Base-by-base conservation (phyloP, 2,113 vertebrate species). In the Nothoprocta perdicaria region DNA sequence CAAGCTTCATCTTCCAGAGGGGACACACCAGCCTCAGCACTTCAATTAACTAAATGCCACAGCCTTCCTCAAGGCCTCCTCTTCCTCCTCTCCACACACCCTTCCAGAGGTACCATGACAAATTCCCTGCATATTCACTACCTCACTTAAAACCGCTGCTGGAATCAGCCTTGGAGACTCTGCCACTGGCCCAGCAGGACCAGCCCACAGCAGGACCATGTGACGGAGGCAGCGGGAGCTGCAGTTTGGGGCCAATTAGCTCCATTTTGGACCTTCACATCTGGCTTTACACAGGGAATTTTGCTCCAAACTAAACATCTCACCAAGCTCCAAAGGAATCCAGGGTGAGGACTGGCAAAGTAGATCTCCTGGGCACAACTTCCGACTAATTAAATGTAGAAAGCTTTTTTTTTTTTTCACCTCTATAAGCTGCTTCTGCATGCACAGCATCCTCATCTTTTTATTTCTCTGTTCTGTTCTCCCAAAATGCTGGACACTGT, bases 391-490 rank as follows among this genome's bases (percentile, higher is more conserved):
- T 58, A 58, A 33, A 50, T 84, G 35, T 77, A 71, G 29, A 68
- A 63, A 71, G 29, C 14, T 50, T 3, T 18, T 1, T 8, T 31
- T 35, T 31, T 29, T 58, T 16, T 38, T n/a, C n/a, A 11, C 12
- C 6, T 29, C 18, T 67, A 52, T 35, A 57, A 65, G 4, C 27
- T 60, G 4, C 14, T 88, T 68, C 38, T 83, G 15, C 65, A 60
- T 72, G 80, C 55, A 87, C 41, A 80, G 29, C 21, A 89, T 55
- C 19, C 19, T 67, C 16, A 15, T 29, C 24, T 13, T 94, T 84
- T 87, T 68, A 9, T 72, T 91, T 61, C 67, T 35, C 52, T 84
- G 12, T 38, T 93, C 40, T 35, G 29, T 79, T 82, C 71, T 84
- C 66, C 50, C 46, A 66, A 27, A 85, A n/a, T 52, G 17, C 13